These are phyloP conservation scores for Scrobipalpa costella DNA, from an alignment of 2,888 invertebrate genomes.

Conservation along the genomic window DNA sequence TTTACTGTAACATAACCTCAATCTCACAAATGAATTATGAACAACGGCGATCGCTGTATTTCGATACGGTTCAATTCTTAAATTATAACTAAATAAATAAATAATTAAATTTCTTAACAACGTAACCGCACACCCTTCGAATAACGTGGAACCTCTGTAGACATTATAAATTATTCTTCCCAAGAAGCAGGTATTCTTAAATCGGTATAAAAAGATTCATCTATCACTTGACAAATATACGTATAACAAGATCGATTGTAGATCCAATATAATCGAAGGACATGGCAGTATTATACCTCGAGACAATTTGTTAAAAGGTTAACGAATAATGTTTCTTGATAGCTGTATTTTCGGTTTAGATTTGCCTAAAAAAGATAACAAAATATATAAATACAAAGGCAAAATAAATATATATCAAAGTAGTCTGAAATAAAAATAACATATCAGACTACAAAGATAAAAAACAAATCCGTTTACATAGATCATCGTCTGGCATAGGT, in stretches of 20 bases:
- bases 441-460: too few species aligned
- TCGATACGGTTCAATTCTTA: conserved; percentile 14
- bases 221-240: neutral
- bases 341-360: too few species aligned
- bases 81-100: conserved; percentile 48
- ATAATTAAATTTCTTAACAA: conserved; percentile 58
- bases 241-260: conserved; percentile 4
- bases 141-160: conserved; percentile 31
- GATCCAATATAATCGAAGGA: conserved; percentile 37
- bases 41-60: neutral
- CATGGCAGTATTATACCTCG: conserved; percentile 36
- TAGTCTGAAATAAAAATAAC: too few species aligned
- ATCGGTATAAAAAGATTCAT: conserved; percentile 25
- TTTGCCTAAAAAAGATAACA: too few species aligned
- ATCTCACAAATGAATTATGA: conserved; percentile 14
- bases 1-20: conserved; percentile 12
- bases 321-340: conserved; percentile 30
- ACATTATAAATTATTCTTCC: neutral
- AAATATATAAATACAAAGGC: neutral
- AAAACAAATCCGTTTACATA: too few species aligned
- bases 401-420: neutral
- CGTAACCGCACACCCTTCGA: conserved; percentile 47
- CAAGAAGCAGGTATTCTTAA: conserved; percentile 18
- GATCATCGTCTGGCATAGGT: too few species aligned
- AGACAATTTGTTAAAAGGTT: conserved; percentile 50